Percentiles rank a stretch among this genome's conserved stretches.
Conservation (phyloP, 2,797 vertebrate species). For the Rousettus madagascariensis region DNA sequence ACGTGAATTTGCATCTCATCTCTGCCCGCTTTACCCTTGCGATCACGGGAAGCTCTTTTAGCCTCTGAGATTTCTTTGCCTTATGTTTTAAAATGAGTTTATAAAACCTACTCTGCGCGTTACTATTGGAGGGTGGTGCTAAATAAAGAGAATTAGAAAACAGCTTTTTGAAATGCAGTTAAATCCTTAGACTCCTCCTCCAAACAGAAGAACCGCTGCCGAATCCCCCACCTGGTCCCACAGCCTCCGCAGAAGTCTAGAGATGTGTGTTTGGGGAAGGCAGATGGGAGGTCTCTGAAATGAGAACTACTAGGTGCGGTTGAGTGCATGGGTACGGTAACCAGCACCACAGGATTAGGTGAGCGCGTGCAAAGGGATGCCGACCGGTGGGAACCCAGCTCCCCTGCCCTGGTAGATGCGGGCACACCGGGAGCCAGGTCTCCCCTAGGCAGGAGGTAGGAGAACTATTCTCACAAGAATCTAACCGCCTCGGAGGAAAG, state of each 20-base stretch:
- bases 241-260: not conserved
- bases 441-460: not conserved
- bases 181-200: not conserved
- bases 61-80: not conserved
- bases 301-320: not conserved
- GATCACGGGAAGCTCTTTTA: not conserved
- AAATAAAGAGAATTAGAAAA: not conserved
- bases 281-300: not conserved
- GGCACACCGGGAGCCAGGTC: not conserved
- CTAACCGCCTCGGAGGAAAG: not conserved
- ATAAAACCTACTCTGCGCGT: not conserved
- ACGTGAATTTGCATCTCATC: not conserved
- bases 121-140: not conserved
- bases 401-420: no score
- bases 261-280: not conserved
- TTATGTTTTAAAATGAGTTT: slow-evolving; percentile 17
- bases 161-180: not conserved
- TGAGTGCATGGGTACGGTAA: not conserved
- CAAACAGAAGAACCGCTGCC: not conserved
- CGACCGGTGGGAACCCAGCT: not conserved
- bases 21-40: not conserved
- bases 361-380: not conserved
- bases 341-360: not conserved
- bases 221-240: not conserved
- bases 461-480: not conserved